A percentile compares a stretch with the other conserved stretches of the same genome.
Conservation (phyloP, 2,797 vertebrate species). For the Fundulus diaphanus region DNA sequence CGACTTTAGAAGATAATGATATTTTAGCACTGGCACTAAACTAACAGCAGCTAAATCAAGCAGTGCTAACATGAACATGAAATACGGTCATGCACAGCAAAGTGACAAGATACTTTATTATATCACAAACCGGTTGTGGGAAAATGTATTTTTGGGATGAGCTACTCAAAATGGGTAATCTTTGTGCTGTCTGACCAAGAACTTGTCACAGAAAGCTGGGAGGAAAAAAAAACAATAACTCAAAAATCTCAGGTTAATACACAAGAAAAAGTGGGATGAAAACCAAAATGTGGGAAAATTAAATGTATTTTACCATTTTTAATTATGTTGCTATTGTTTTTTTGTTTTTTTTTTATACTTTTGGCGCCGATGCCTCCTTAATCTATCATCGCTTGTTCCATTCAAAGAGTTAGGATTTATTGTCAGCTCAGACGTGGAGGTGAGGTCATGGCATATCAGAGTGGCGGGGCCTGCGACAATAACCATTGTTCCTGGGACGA, state of each 20-base stretch:
- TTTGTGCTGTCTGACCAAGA: neutral
- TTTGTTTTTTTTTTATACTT: constrained; percentile 22
- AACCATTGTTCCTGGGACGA: constrained; percentile 80
- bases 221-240: constrained; percentile 18
- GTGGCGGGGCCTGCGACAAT: constrained; percentile 74
- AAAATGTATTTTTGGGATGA: neutral
- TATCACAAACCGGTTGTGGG: neutral
- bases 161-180: neutral
- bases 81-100: neutral
- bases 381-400: constrained; percentile 75
- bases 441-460: constrained; percentile 83
- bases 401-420: constrained; percentile 83
- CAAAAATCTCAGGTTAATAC: constrained; percentile 14
- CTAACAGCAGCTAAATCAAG: neutral
- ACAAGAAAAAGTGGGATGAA: constrained; percentile 16
- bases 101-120: neutral
- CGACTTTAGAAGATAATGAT: neutral
- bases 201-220: neutral
- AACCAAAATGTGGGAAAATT: constrained; percentile 10
- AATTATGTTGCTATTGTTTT: constrained; percentile 27
- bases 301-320: constrained; percentile 27
- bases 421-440: constrained; percentile 77
- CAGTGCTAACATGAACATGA: neutral
- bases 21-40: neutral
- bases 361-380: constrained; percentile 71